Percentiles rank a stretch among this genome's conserved stretches.
Evolutionary conservation across 2,797 vertebrate species (phyloP).

Genomic region (Darevskia mixta): DNA sequence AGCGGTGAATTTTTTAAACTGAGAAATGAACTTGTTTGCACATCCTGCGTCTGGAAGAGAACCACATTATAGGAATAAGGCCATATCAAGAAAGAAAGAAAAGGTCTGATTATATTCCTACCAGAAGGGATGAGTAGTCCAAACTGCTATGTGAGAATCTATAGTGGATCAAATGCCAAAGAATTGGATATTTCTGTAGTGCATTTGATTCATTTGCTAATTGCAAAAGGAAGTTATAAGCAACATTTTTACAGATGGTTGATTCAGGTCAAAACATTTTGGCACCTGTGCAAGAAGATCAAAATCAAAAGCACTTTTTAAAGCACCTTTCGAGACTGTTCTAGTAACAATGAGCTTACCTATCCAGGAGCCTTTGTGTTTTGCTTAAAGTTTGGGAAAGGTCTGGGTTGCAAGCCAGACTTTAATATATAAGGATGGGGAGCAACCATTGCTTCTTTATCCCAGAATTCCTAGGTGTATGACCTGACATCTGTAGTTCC

Average conservation of each 20-base stretch:
- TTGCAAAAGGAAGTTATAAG: neutral
- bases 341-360: neutral
- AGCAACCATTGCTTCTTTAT: too few relatives aligned
- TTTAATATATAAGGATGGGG: too few relatives aligned
- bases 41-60: neutral
- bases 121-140: neutral
- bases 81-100: neutral
- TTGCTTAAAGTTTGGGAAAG: too few relatives aligned
- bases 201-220: neutral
- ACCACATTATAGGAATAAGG: neutral
- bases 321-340: neutral
- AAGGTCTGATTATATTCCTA: neutral
- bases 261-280: neutral
- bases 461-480: too few relatives aligned
- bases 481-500: too few relatives aligned
- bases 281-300: neutral
- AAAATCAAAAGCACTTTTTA: neutral
- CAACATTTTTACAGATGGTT: neutral
- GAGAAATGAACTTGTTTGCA: conserved; percentile 3
- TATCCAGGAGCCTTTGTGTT: too few relatives aligned
- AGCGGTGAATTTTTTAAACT: neutral
- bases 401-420: too few relatives aligned
- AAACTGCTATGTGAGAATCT: neutral
- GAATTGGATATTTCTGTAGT: neutral
- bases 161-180: neutral